Conservation (phyloP, 2,113 vertebrate genomes). For the Ammodytes marinus region DNA sequence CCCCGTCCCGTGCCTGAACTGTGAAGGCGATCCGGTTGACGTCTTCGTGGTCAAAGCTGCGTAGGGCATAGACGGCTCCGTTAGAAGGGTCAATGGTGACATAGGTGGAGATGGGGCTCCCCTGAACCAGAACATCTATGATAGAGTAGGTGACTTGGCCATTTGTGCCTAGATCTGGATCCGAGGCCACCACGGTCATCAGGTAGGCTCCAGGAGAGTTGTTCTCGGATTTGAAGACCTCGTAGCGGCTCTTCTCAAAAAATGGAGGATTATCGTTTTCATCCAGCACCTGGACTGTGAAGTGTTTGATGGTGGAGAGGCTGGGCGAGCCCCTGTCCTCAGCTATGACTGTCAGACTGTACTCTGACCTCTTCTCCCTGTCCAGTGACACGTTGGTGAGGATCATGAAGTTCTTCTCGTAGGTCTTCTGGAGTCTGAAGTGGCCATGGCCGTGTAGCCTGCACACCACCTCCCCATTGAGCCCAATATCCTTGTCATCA, state of each 20-base stretch:
- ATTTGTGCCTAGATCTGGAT: slow-evolving; percentile 94
- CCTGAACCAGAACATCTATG: slow-evolving; percentile 89
- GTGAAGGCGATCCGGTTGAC: slow-evolving; percentile 91
- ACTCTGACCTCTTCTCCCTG: slow-evolving; percentile 95
- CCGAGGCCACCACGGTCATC: slow-evolving; percentile 92
- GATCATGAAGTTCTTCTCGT: slow-evolving; percentile 97
- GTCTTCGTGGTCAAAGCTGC: slow-evolving; percentile 96
- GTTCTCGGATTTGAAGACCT: slow-evolving; percentile 96
- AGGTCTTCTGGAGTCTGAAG: slow-evolving; percentile 95
- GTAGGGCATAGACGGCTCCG: slow-evolving; percentile 93
- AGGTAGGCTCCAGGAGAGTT: slow-evolving; percentile 95
- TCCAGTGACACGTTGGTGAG: slow-evolving; percentile 95
- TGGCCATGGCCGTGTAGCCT: slow-evolving; percentile 95
- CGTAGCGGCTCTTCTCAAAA: slow-evolving; percentile 95
- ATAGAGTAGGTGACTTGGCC: slow-evolving; percentile 96
- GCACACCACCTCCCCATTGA: slow-evolving; percentile 93
- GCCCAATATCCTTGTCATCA: slow-evolving; percentile 94
- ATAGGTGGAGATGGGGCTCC: slow-evolving; percentile 92
- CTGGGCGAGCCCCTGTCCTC: slow-evolving; percentile 94
- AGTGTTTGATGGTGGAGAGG: slow-evolving; percentile 95
- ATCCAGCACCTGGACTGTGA: slow-evolving; percentile 95
- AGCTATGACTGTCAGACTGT: slow-evolving; percentile 95
- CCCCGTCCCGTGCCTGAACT: slow-evolving; percentile 93
- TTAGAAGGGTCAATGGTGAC: slow-evolving; percentile 97
- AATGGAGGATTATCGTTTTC: slow-evolving; percentile 96